These are phyloP conservation scores for Saccopteryx bilineata DNA, from an alignment of 2,113 vertebrate genomes.

Conservation along the genomic window DNA sequence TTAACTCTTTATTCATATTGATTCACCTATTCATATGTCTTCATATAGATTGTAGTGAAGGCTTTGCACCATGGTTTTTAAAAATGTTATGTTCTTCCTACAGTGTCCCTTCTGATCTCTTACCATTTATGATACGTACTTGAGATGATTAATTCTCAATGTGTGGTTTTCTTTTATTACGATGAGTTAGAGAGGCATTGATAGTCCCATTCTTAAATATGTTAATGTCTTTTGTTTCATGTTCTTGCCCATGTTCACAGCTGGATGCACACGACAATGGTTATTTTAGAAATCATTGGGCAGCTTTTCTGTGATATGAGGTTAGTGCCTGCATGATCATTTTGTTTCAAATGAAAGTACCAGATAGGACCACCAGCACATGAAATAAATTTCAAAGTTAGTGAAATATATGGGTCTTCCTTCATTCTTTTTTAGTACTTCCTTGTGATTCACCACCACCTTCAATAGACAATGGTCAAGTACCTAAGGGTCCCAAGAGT, in stretches of 20 bases:
- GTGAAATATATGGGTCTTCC: background rate
- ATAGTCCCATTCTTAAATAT: background rate
- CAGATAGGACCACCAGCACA: background rate
- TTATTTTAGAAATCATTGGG: background rate
- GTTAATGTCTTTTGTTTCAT: background rate
- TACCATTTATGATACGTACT: background rate
- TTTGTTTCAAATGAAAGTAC: background rate
- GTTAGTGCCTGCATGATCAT: background rate
- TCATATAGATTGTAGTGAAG: background rate
- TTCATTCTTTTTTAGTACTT: slow-evolving; percentile 41
- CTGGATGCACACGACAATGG: background rate
- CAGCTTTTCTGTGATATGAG: background rate
- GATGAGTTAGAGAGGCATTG: background rate
- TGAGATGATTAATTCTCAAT: background rate
- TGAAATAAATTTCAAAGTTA: background rate
- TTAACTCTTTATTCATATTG: background rate
- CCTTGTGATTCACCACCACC: slow-evolving; percentile 53
- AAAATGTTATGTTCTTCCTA: background rate
- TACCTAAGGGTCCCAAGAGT: accelerated
- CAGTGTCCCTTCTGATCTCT: background rate
- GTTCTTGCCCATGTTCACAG: background rate
- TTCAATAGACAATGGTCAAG: background rate
- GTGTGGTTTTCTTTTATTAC: background rate
- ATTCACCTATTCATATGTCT: background rate
- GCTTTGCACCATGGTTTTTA: background rate